Base-by-base conservation (phyloP, 2,888 invertebrate species). In the Chymomyza procnemis region DNA sequence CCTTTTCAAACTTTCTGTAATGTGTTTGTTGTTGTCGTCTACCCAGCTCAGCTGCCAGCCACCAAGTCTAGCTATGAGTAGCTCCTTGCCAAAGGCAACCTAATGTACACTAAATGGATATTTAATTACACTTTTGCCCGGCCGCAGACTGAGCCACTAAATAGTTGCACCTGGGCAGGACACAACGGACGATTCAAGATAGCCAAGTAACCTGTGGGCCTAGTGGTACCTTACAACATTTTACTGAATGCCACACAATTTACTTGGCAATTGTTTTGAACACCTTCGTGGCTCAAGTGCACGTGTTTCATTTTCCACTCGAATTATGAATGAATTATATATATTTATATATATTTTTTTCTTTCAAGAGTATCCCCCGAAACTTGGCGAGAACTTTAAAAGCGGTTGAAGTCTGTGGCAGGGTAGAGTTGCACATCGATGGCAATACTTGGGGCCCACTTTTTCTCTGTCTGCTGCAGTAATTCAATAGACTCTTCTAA, bases 21-120 rank as follows among this genome's bases (percentile, higher is more conserved):
- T 55, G 66, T 66, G 34, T 30, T 21, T 41, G 30, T 46, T 48
- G 72, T 81, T 76, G 84, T 81, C 76, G 79, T 80, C 85, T 79
- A 70, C 76, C 85, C 68, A 69, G 64, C 76, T 66, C 79, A 69
- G 85, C 66, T 63, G 73, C 69, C 34, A 75, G 18, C 30, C 30
- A n/a, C 14, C 26, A 26, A 4, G 30, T 34, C 34, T 34, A 16
- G 67, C 69, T 62, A 58, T 62, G 66, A 62, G 63, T 55, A 61
- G 66, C 57, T 46, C 54, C 67, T 66, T 68, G 79, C 69, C 69
- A 69, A 76, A 69, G 77, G 82, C 78, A 86, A 78, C 76, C 81
- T 85, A 85, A 81, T 86, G 86, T 80, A 81, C 84, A 84, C 86
- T 83, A 85, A 81, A 81, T 85, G 80, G 80, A 85, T 81, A 81